Conservation (phyloP, 2,888 invertebrate genomes). For the Mantis religiosa region DNA sequence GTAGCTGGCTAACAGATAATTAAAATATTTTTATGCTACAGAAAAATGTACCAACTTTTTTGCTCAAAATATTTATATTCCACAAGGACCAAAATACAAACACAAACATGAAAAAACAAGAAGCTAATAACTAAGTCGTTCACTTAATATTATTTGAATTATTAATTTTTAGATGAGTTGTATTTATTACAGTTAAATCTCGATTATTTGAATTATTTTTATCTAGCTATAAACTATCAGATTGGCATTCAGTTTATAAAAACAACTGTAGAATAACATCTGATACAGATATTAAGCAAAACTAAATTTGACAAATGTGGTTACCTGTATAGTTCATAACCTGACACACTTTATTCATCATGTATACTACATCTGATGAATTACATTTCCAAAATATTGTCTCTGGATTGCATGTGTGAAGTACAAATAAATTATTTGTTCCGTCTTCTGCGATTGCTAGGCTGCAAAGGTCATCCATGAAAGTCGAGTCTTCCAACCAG, state of each 20-base stretch:
- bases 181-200: no score
- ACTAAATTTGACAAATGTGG: neutral
- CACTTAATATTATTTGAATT: neutral
- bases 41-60: neutral
- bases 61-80: neutral
- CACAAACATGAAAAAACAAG: neutral
- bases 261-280: neutral
- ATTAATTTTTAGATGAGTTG: no score
- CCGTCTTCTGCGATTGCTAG: neutral
- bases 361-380: neutral
- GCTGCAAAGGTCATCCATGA: conserved; percentile 44
- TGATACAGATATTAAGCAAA: neutral
- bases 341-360: neutral
- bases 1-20: no score
- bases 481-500: conserved; percentile 75
- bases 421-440: neutral
- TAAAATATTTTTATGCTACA: neutral
- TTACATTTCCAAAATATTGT: neutral
- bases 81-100: neutral
- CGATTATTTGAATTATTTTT: neutral
- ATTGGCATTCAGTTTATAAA: neutral
- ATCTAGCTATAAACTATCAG: neutral
- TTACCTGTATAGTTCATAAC: neutral
- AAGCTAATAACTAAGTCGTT: neutral
- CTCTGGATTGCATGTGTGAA: neutral